A percentile compares a stretch with the other conserved stretches of the same genome.
Conservation (phyloP, 2,797 vertebrate species). For the Rhynchotus rufescens region DNA sequence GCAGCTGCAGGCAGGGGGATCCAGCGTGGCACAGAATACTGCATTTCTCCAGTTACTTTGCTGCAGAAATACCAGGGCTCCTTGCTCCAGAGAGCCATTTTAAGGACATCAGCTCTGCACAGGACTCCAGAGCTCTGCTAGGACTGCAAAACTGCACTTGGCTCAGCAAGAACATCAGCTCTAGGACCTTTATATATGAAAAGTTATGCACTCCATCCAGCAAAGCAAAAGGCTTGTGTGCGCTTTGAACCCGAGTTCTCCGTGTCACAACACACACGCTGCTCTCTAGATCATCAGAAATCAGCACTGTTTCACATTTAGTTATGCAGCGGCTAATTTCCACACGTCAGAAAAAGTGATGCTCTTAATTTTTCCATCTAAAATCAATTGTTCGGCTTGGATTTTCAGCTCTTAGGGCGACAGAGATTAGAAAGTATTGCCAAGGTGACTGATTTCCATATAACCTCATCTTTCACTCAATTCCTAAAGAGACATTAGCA, state of each 20-base stretch:
- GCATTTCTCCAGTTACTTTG: background rate
- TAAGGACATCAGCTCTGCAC: background rate
- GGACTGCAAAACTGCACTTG: background rate
- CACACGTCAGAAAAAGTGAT: slow-evolving; percentile 61
- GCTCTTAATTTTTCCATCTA: slow-evolving; percentile 72
- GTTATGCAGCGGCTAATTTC: slow-evolving; percentile 66
- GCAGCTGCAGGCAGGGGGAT: background rate
- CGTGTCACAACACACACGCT: slow-evolving; percentile 37
- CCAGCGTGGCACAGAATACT: background rate
- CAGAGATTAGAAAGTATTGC: slow-evolving; percentile 48
- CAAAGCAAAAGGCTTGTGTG: slow-evolving; percentile 14
- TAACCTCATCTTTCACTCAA: slow-evolving; percentile 55
- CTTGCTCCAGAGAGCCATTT: background rate
- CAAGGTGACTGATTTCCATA: slow-evolving; percentile 69
- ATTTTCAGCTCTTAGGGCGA: slow-evolving; percentile 54
- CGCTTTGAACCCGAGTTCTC: slow-evolving; percentile 31
- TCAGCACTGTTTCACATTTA: slow-evolving; percentile 55
- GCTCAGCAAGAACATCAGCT: slow-evolving; percentile 21
- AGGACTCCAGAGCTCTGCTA: background rate
- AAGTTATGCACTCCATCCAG: background rate
- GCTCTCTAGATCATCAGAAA: slow-evolving; percentile 39
- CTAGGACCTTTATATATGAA: slow-evolving; percentile 22
- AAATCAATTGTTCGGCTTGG: slow-evolving; percentile 66
- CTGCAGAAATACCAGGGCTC: background rate
- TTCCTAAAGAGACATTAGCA: slow-evolving; percentile 31